Evolutionary conservation across 2,113 vertebrate species (phyloP), one percentile per base, ranked within the genome.

Genomic region (Coryphaenoides rupestris): DNA sequence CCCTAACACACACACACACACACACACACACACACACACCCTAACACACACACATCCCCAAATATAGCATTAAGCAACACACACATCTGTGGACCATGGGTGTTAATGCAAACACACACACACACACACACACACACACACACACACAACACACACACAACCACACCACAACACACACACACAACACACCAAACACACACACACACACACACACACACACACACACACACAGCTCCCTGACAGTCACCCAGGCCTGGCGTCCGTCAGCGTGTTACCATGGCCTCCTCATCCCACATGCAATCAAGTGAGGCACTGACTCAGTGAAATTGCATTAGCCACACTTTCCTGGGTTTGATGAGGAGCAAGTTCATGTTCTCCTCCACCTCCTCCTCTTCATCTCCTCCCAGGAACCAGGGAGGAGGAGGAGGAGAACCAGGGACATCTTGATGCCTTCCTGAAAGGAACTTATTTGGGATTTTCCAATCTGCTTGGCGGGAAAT

Each of bases 261-360:
- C 21, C 68, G 40, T 62, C 49, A 63, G 76, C 47, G 79, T 62
- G 58, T 77, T 79, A 76, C 73, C 78, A 73, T 74, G 75, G 68
- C 50, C 73, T 65, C 71, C 68, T 59, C 70, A 79, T 76, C 81
- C 85, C 84, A 83, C 84, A 89, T 82, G 85, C 82, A 91, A 91
- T 91, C 88, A 90, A 91, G 83, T 86, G 86, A 83, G 85, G 69
- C 88, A 90, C 84, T 90, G 90, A 91, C 87, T 90, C 90, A 90
- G 91, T 90, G 90, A 90, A 92, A 92, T 91, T 92, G 89, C 87
- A 92, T 92, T 92, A 90, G 86, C 82, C 74, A 90, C 89, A 92
- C 87, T 89, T 89, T 89, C 83, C 75, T 87, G 85, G 66, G 78
- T 89, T 89, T 91, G 88, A 91, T 90, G 88, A 91, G 89, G 88